Base-by-base conservation (phyloP, 2,797 vertebrate genomes). In the Scarus forsteni region DNA sequence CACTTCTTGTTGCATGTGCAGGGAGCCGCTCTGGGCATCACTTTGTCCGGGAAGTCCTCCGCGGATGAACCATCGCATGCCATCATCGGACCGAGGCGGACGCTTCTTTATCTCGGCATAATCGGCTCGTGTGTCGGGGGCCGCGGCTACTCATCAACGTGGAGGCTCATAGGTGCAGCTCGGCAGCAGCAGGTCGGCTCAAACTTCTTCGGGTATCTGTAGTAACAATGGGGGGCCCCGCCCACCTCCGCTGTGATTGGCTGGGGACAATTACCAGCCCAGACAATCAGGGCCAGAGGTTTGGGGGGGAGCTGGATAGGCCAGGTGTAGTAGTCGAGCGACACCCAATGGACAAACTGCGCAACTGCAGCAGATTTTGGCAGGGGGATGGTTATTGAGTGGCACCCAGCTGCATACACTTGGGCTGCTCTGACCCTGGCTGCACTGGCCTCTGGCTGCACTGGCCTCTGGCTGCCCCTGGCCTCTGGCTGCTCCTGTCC, bases 1-100 rank as follows among this genome's bases (percentile, higher is more conserved):
- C 95, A 95, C 86, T 92, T 92, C 86, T 93, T 92, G 83, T 44
- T 83, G 70, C 94, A 95, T 80, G 85, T 91, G 91, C 94, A 94
- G 43, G 91, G 79, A 81, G 90, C 86, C 35, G 86, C 81, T 71
- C 85, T 50, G 85, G 89, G 85, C 90, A 91, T 90, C 90, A 90
- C 89, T 90, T 89, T 88, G 72, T 88, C 88, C 85, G 88, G 85
- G 79, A 90, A 89, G 39, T 87, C 90, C 52, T 91, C 90, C 77
- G 70, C 83, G 65, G 80, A 60, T 57, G 90, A 84, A 88, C 79
- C 92, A 69, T 93, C 90, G 86, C 85, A 70, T 85, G 93, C 89
- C 94, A 95, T 95, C 58, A 60, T 93, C 69, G 70, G 86, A 88
- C 62, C 70, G 84, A 75, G 83, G 48, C 69, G 79, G 81, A 79